A percentile compares a stretch with the other conserved stretches of the same genome.
phyloP scores from a whole-genome alignment of 2,888 invertebrate species.

The Erebia aethiops region DNA sequence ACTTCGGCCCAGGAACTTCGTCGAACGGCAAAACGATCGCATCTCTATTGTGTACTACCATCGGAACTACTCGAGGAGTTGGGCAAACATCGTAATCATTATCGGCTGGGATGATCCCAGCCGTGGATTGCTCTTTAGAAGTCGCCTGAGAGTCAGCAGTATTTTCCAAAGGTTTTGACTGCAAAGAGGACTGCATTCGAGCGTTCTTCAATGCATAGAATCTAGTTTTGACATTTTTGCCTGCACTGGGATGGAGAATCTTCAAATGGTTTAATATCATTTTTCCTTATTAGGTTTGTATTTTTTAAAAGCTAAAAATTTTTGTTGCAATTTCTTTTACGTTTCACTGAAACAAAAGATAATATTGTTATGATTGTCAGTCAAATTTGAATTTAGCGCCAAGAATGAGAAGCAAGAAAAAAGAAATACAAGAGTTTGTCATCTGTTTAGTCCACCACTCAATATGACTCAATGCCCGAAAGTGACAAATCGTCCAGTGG shows the following conservation, averaged over 20 bases:
- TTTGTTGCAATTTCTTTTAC: neutral
- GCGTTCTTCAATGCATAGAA: conserved; percentile 44
- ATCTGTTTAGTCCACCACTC: too few species aligned
- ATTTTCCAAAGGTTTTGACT: conserved; percentile 47
- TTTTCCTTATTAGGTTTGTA: conserved; percentile 5
- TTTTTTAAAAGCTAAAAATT: neutral
- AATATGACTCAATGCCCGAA: too few species aligned
- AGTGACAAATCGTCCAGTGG: too few species aligned
- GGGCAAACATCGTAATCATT: conserved; percentile 56
- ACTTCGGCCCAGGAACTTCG: conserved; percentile 85
- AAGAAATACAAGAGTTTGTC: too few species aligned
- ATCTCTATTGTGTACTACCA: conserved; percentile 63
- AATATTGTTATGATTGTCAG: neutral
- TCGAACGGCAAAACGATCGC: conserved; percentile 79
- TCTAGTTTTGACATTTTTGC: conserved; percentile 45
- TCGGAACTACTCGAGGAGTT: conserved; percentile 57
- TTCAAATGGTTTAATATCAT: conserved; percentile 43
- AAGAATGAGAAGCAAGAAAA: neutral
- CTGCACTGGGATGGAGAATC: conserved; percentile 42
- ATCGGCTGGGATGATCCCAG: conserved; percentile 36
- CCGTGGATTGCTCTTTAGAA: conserved; percentile 30
- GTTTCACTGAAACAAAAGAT: conserved; percentile 20
- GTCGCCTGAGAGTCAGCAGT: conserved; percentile 29
- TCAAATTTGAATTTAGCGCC: conserved; percentile 13
- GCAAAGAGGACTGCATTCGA: conserved; percentile 44